Evolutionary conservation across 1,140 invertebrate genomes (phyloP).

Genomic region (Drosophila persimilis): DNA sequence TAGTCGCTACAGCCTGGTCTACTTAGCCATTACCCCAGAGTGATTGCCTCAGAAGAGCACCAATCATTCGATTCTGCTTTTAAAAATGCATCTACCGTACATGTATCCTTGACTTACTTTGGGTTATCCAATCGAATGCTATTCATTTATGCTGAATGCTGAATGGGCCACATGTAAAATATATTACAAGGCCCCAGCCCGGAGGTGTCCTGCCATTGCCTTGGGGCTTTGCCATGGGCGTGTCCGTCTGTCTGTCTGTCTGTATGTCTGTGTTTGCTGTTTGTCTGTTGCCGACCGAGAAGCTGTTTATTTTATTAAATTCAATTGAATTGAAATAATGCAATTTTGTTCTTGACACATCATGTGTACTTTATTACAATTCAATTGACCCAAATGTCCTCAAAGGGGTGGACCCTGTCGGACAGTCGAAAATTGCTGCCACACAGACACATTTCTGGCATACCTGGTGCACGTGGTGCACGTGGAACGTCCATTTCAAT

Average conservation of each 20-base stretch:
- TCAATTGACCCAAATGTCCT: slow-evolving; percentile 60
- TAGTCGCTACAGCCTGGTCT: slow-evolving; percentile 29
- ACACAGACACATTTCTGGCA: background rate
- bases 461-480: slow-evolving; percentile 16
- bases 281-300: slow-evolving; percentile 30
- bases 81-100: too few relatives aligned
- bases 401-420: slow-evolving; percentile 8
- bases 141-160: too few relatives aligned
- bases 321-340: slow-evolving; percentile 46
- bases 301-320: slow-evolving; percentile 62
- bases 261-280: slow-evolving; percentile 25
- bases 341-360: slow-evolving; percentile 49
- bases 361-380: slow-evolving; percentile 57
- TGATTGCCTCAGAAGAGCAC: too few relatives aligned
- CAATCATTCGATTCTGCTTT: too few relatives aligned
- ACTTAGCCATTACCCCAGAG: slow-evolving; percentile 8
- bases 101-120: too few relatives aligned
- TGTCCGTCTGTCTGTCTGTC: slow-evolving; percentile 8
- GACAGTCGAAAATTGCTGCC: slow-evolving; percentile 10
- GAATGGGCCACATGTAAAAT: background rate
- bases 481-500: slow-evolving; percentile 49
- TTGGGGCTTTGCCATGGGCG: background rate
- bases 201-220: slow-evolving; percentile 38
- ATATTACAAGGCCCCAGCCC: background rate
- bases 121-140: too few relatives aligned